Percentiles rank a stretch among this genome's conserved stretches.
Conservation (phyloP, 2,888 invertebrate genomes). For the Polyommatus icarus region DNA sequence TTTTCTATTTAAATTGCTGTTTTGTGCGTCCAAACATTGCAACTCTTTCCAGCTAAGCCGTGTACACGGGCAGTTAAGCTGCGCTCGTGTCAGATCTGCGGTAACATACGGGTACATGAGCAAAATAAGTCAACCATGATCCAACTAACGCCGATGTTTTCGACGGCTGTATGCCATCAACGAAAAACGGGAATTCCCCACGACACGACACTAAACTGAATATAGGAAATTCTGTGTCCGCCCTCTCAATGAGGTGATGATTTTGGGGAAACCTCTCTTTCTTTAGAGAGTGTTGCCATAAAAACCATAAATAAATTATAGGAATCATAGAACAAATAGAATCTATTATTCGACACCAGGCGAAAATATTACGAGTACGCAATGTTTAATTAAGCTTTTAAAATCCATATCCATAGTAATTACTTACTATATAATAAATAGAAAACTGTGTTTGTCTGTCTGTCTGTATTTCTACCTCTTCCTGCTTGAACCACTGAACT, state of each 20-base stretch:
- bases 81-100: conserved; percentile 49
- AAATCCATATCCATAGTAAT: too few relatives aligned
- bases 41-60: conserved; percentile 40
- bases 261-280: too few relatives aligned
- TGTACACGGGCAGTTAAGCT: conserved; percentile 47
- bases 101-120: conserved; percentile 47
- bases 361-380: too few relatives aligned
- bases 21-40: conserved; percentile 33
- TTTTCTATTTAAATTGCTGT: conserved; percentile 28
- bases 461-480: too few relatives aligned
- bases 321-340: too few relatives aligned
- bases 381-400: too few relatives aligned
- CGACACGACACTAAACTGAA: background rate
- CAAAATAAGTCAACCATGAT: conserved; percentile 42
- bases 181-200: conserved; percentile 35
- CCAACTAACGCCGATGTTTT: conserved; percentile 40
- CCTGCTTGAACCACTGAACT: too few relatives aligned
- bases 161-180: conserved; percentile 33
- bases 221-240: background rate
- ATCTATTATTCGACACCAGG: too few relatives aligned
- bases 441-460: too few relatives aligned
- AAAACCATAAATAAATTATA: too few relatives aligned
- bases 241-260: background rate
- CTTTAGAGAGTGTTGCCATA: too few relatives aligned
- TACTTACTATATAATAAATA: too few relatives aligned